Evolutionary conservation across 2,113 vertebrate species (phyloP), one percentile per base, ranked within the genome.

Genomic region (Carassius auratus): DNA sequence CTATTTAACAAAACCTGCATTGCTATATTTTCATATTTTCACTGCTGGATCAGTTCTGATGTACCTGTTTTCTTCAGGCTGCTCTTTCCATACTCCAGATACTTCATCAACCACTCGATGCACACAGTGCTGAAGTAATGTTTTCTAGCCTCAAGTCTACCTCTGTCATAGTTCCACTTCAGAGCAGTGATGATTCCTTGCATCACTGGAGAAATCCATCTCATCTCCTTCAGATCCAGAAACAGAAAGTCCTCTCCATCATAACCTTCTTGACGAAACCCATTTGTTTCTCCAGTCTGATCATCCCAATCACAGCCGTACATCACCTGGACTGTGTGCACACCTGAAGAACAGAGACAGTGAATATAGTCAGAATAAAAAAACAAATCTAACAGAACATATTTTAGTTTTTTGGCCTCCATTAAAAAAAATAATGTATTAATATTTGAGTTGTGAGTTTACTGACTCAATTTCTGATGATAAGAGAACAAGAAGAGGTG

Each of bases 161-260:
- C 30, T 26, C 0, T 71, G 0, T 84, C 0, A 0, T 0, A 0
- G 7, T 93, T 90, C 89, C 81, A 92, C 1, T 87, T n/a, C n/a
- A n/a, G n/a, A n/a, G 61, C 84, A 1, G 84, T 90, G 26, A 19
- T 0, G 1, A 66, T 0, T 0, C 89, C 92, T 0, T 0, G 79
- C 0, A 0, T 0, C 0, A 48, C 87, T 0, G 85, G 38, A 0
- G 91, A 89, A 0, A 3, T 87, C 86, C 59, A 93, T 0, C 69
- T 89, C 80, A 61, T 0, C 3, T 45, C 23, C 59, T 87, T 23
- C 50, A 85, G 3, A 79, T 95, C 84, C 0, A 93, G 13, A 10
- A 48, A 0, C 0, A 95, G 0, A 21, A 91, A 93, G n/a, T 94
- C 91, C 0, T 8, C 81, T 64, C 93, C 92, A 0, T 95, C 86